phyloP scores from a whole-genome alignment of 1,140 invertebrate genomes.

The Lepidurus packardi region DNA sequence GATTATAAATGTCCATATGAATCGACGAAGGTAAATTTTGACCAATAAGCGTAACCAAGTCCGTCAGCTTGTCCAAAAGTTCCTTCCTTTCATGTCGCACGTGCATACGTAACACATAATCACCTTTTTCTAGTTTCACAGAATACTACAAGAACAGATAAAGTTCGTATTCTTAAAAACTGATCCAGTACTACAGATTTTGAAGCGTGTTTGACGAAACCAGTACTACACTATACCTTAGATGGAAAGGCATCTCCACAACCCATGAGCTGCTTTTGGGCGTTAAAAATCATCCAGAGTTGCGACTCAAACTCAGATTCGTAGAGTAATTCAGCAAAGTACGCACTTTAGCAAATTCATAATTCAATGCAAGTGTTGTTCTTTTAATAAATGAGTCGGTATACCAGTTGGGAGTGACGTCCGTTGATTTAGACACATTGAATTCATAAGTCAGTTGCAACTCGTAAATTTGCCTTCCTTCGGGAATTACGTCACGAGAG shows the following conservation, averaged over 20 bases:
- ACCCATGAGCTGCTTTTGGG: slow-evolving; percentile 79
- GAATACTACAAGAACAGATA: slow-evolving; percentile 60
- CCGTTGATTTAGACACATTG: slow-evolving; percentile 70
- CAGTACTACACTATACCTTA: slow-evolving; percentile 54
- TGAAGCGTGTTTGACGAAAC: slow-evolving; percentile 25
- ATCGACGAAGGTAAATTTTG: slow-evolving; percentile 69
- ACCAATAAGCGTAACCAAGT: slow-evolving; percentile 63
- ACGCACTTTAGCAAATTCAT: slow-evolving; percentile 47
- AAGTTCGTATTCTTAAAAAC: background rate
- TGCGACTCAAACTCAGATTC: slow-evolving; percentile 93
- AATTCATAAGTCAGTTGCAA: slow-evolving; percentile 80
- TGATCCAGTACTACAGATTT: background rate
- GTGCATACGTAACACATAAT: slow-evolving; percentile 78
- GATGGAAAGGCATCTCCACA: slow-evolving; percentile 83
- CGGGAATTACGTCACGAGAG: slow-evolving; percentile 74
- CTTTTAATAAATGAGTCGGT: background rate
- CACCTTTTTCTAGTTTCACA: slow-evolving; percentile 89
- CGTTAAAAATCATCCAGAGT: slow-evolving; percentile 91
- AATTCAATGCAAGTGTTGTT: background rate
- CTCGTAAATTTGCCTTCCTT: slow-evolving; percentile 81
- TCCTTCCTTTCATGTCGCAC: slow-evolving; percentile 83
- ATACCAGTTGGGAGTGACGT: slow-evolving; percentile 66
- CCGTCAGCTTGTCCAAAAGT: slow-evolving; percentile 70
- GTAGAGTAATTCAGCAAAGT: slow-evolving; percentile 81
- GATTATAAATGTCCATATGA: slow-evolving; percentile 68